Percentiles rank a stretch among this genome's conserved stretches.
These are phyloP conservation scores for Lasioglossum baleicum DNA, from an alignment of 1,140 invertebrate species.

Conservation along the genomic window DNA sequence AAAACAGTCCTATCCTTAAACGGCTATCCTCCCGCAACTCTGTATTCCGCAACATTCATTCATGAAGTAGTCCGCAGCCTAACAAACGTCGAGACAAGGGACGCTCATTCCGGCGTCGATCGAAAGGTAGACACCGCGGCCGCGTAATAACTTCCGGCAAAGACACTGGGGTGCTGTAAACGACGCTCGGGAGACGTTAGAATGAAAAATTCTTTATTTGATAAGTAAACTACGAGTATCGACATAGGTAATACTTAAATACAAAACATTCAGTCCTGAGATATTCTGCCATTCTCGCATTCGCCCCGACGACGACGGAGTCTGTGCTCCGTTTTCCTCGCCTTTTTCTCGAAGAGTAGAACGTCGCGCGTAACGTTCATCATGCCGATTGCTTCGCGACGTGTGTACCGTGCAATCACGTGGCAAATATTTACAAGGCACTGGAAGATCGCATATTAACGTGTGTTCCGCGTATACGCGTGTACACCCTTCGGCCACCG, in stretches of 20 bases:
- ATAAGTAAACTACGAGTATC: slow-evolving; percentile 69
- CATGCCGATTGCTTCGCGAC: slow-evolving; percentile 52
- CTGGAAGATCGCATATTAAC: slow-evolving; percentile 66
- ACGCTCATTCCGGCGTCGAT: too few species aligned
- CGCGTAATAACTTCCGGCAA: too few species aligned
- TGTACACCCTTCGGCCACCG: too few species aligned
- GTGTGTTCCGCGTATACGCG: slow-evolving; percentile 1
- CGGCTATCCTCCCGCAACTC: too few species aligned
- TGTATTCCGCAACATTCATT: too few species aligned
- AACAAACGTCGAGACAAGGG: too few species aligned
- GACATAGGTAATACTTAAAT: slow-evolving; percentile 70
- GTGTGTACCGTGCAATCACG: slow-evolving; percentile 57
- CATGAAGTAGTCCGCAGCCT: too few species aligned
- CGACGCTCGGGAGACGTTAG: slow-evolving; percentile 36
- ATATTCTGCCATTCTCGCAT: slow-evolving; percentile 56
- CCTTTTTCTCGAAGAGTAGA: not conserved
- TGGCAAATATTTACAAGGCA: slow-evolving; percentile 74
- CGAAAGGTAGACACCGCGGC: too few species aligned
- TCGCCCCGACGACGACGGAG: too few species aligned
- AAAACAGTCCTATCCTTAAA: too few species aligned
- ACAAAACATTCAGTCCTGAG: slow-evolving; percentile 71
- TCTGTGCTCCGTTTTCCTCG: not conserved
- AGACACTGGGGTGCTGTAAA: too few species aligned
- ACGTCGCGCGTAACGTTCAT: slow-evolving; percentile 22
- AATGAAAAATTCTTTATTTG: slow-evolving; percentile 78